Evolutionary conservation across 53 echinoderm and acorn worm genomes (phyloP).

Genomic region (Astropecten irregularis): DNA sequence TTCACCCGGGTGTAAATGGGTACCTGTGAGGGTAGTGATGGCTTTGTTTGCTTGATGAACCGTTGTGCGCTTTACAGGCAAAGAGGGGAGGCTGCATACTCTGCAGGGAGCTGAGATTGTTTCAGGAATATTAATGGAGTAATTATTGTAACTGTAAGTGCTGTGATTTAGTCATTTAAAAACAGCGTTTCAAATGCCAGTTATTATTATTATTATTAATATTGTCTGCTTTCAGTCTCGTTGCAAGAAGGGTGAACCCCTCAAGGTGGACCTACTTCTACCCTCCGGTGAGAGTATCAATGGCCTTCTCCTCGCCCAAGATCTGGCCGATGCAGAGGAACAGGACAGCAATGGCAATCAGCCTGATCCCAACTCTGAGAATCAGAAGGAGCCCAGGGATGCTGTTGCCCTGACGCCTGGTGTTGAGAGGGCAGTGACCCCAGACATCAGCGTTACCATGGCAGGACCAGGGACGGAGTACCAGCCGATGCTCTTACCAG

Average conservation of each 20-base stretch:
- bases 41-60: no score
- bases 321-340: constrained; percentile 11
- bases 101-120: no score
- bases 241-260: constrained; percentile 39
- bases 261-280: constrained; percentile 72
- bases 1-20: no score
- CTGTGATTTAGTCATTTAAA: no score
- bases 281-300: constrained; percentile 61
- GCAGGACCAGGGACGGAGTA: constrained; percentile 49
- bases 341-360: background rate
- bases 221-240: constrained; percentile 51
- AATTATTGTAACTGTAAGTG: no score
- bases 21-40: no score
- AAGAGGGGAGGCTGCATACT: no score
- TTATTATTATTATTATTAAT: no score
- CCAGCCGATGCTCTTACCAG: constrained; percentile 56
- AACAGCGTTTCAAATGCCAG: no score
- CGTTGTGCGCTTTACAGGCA: no score
- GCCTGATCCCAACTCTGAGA: background rate
- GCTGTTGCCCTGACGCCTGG: background rate
- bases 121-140: no score
- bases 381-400: background rate
- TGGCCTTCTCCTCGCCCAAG: constrained; percentile 56
- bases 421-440: background rate
- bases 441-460: constrained; percentile 19